Base-by-base conservation (phyloP, 1,140 invertebrate species). In the Drosophila virilis region DNA sequence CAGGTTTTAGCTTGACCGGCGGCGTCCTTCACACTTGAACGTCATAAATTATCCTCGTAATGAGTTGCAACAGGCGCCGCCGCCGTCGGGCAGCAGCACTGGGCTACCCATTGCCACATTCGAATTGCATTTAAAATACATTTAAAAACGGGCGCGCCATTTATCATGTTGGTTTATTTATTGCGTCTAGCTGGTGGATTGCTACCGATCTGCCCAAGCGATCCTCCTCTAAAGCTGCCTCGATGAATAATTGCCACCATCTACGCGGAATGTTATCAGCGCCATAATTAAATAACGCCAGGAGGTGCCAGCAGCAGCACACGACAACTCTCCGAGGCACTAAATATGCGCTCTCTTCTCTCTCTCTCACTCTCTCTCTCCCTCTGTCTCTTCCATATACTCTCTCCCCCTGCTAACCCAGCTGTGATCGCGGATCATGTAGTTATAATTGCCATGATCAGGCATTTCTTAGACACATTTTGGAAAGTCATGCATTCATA, bases 221-320 rank as follows among this genome's bases (percentile, higher is more conserved):
- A 66, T 68, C 65, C 43, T 62, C 65, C 64, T 70, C 55, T 65
- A 68, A 54, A 61, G 33, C 60, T 67, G 72, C 22, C 65, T 62
- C 71, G 80, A 89, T 91, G 90, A 91, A 88, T 90, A 91, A 91
- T 91, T 91, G 90, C 90, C 72, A 88, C 76, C 90, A 91, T 90
- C 85, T 84, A 84, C 71, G 89, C 90, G 84, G 83, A 84, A 83
- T 78, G 76, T 91, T 91, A 91, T 91, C 90, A 91, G 90, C 90
- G 80, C 77, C 85, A 91, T 91, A 91, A 91, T 91, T 91, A 91
- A 91, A 91, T 91, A 91, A 78, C 90, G 86, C 90, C 85, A 80
- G 90, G 82, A 90, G 90, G 90, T 68, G 73, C 60, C 45, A 17
- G 33, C 52, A 13, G n/a, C 28, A 32, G 1, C 17, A 13, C 40